phyloP scores from a whole-genome alignment of 2,113 vertebrate genomes.

The Pitta sordida region DNA sequence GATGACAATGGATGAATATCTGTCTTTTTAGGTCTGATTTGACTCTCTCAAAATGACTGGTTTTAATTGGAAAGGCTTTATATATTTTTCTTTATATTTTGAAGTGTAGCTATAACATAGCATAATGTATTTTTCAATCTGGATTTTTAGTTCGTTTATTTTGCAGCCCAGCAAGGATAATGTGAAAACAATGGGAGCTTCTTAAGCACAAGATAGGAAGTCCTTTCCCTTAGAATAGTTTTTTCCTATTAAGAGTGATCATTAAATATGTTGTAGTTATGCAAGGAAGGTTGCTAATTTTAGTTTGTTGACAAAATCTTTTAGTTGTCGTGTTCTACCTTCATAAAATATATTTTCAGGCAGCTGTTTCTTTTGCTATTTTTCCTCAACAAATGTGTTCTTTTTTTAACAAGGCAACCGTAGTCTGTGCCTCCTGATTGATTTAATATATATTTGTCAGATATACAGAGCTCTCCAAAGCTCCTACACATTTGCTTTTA shows the following conservation, averaged over 20 bases:
- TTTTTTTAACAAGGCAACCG: neutral
- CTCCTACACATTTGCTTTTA: neutral
- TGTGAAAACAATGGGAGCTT: neutral
- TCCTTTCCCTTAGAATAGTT: neutral
- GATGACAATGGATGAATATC: neutral
- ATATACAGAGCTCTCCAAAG: neutral
- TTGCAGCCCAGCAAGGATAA: neutral
- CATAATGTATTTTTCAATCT: neutral
- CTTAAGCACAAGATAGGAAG: neutral
- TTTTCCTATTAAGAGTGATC: neutral
- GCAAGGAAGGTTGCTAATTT: neutral
- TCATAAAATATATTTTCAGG: neutral
- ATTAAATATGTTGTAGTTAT: neutral
- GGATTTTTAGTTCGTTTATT: neutral
- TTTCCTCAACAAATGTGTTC: neutral
- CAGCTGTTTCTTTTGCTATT: neutral
- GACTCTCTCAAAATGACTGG: neutral
- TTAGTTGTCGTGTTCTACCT: neutral
- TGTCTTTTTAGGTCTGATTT: neutral
- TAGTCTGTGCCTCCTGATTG: neutral
- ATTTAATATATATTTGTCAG: neutral
- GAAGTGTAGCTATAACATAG: neutral
- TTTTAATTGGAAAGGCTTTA: neutral
- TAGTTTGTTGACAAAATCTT: neutral
- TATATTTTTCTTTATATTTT: neutral